Evolutionary conservation across 2,113 vertebrate genomes (phyloP).

Genomic region (Zosterops pallidus): DNA sequence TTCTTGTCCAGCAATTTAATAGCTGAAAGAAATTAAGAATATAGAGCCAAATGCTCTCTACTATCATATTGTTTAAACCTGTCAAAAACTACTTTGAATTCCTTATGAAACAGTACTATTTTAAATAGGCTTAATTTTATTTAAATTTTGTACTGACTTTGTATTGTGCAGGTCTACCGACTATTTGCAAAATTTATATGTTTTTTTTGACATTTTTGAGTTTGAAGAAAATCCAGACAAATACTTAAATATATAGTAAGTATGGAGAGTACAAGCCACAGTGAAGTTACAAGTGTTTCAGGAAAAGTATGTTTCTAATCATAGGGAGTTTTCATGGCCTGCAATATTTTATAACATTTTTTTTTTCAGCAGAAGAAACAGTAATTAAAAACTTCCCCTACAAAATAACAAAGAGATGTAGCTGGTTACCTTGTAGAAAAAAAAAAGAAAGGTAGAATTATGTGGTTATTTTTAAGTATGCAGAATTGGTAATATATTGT

Average conservation of each 20-base stretch:
- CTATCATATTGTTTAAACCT: neutral
- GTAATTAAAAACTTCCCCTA: neutral
- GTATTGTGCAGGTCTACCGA: neutral
- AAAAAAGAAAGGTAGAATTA: neutral
- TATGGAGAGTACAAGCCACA: neutral
- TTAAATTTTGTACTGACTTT: neutral
- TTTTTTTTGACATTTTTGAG: neutral
- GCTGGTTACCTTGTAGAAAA: neutral
- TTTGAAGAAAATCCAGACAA: neutral
- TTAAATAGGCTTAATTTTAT: neutral
- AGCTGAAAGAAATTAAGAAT: neutral
- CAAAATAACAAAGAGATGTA: neutral
- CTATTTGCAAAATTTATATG: neutral
- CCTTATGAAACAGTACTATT: neutral
- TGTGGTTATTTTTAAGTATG: neutral
- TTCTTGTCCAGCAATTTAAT: neutral
- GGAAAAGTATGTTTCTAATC: neutral
- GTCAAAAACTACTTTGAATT: neutral
- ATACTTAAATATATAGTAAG: neutral
- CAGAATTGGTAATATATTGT: neutral
- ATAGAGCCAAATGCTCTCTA: neutral
- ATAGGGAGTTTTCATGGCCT: accelerated
- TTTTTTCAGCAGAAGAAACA: neutral
- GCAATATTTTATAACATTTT: neutral
- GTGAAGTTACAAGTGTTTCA: neutral